phyloP scores from a whole-genome alignment of 2,113 vertebrate species.

The Cebus imitator region DNA sequence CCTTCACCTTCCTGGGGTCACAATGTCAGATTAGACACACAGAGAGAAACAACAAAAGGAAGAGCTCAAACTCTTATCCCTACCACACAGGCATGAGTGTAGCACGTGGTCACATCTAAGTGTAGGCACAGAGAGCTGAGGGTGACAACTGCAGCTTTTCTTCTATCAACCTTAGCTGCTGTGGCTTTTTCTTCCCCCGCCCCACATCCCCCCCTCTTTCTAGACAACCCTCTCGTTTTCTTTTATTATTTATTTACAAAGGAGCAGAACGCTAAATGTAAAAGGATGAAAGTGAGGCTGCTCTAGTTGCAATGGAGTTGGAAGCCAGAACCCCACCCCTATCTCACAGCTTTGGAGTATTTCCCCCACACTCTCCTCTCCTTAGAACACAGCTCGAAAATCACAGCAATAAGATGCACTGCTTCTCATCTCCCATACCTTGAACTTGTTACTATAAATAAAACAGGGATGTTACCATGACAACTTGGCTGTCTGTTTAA shows the following conservation, averaged over 20 bases:
- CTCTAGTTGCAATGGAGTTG: background rate
- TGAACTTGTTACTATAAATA: conserved; percentile 73
- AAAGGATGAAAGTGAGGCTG: background rate
- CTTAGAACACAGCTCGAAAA: background rate
- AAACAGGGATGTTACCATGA: conserved; percentile 61
- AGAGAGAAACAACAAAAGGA: background rate
- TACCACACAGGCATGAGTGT: too few species aligned
- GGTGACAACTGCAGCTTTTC: background rate
- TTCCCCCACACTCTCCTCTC: background rate
- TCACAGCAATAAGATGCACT: background rate
- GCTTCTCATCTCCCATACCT: conserved; percentile 56
- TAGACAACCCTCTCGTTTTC: background rate
- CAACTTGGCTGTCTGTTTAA: conserved; percentile 65
- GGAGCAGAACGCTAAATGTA: background rate
- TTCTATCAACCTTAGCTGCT: background rate
- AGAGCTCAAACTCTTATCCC: background rate
- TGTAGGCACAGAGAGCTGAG: background rate
- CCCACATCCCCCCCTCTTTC: background rate
- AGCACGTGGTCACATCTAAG: background rate
- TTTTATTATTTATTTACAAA: background rate
- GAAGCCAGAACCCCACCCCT: background rate
- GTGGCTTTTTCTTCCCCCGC: background rate
- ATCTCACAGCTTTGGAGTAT: background rate
- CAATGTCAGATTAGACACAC: background rate
- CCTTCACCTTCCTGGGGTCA: background rate